Evolutionary conservation across 2,888 invertebrate species (phyloP), one percentile per base, ranked within the genome.

Genomic region (Mystacides longicornis): DNA sequence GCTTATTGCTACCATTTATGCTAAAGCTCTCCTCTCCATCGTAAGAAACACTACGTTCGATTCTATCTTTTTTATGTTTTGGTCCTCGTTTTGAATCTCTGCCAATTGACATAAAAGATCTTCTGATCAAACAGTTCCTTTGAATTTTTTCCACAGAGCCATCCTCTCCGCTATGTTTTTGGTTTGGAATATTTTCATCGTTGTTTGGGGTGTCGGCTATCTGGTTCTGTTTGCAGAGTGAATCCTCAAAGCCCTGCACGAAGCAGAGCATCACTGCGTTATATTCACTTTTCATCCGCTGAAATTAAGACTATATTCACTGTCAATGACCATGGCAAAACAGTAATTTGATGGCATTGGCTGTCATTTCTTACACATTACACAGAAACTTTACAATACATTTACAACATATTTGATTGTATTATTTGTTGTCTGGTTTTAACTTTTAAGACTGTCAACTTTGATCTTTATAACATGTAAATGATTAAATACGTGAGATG

Each of bases 231-330:
- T 68, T 67, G 56, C 71, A 71, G 16, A 60, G 63, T 59, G 69
- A 69, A 62, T 75, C 72, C 61, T 81, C 78, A 67, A 83, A 82
- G 61, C 82, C 81, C 73, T 83, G 83, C 65, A 84, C 82, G 66
- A 83, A 83, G 74, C 83, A 84, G 71, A 84, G 76, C 85, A 85
- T 85, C 72, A 80, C 82, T 69, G 75, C 74, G 65, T 75, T 54
- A 49, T 54, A 57, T 42, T 57, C 57, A 27, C 54, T 57, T 54
- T 54, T 57, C 57, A 57, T 57, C 46, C 56, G 45, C 20, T 27
- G 37, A 14, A n/a, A n/a, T n/a, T n/a, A n/a, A n/a, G n/a, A n/a
- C n/a, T n/a, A 11, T 2, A n/a, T n/a, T n/a, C n/a, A n/a, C n/a
- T n/a, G 3, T 46, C n/a, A n/a, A n/a, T n/a, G n/a, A n/a, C n/a